Evolutionary conservation across 2,113 vertebrate genomes (phyloP).

Genomic region (Hipposideros armiger): DNA sequence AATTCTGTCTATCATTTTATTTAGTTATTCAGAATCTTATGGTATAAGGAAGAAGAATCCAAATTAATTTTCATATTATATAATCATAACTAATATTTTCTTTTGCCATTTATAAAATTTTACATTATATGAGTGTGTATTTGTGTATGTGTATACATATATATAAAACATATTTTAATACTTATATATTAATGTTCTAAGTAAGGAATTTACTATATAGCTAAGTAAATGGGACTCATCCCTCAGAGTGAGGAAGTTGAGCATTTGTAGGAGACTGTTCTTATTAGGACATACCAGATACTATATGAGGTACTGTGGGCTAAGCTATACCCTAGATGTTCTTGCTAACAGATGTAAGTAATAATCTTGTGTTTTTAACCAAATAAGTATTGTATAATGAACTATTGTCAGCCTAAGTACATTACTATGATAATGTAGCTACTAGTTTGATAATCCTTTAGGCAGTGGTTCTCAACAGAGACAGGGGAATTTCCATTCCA

Average conservation of each 20-base stretch:
- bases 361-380: conserved; percentile 37
- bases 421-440: conserved; percentile 15
- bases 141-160: background rate
- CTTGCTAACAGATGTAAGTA: background rate
- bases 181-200: conserved; percentile 41
- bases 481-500: background rate
- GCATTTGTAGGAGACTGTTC: conserved; percentile 3
- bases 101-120: conserved; percentile 17
- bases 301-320: background rate
- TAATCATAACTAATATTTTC: conserved; percentile 1
- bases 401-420: background rate
- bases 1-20: conserved; percentile 33
- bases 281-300: background rate
- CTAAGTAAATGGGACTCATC: background rate
- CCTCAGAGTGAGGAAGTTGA: background rate
- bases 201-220: conserved; percentile 39
- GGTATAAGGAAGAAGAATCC: background rate
- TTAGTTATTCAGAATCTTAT: conserved; percentile 53
- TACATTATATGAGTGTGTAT: background rate
- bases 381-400: conserved; percentile 31
- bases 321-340: conserved; percentile 19
- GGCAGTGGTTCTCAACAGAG: background rate
- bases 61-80: conserved; percentile 38
- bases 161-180: background rate
- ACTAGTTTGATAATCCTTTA: conserved; percentile 24